A percentile compares a stretch with the other conserved stretches of the same genome.
Conservation (phyloP, 2,113 vertebrate genomes). For the Tautogolabrus adspersus region DNA sequence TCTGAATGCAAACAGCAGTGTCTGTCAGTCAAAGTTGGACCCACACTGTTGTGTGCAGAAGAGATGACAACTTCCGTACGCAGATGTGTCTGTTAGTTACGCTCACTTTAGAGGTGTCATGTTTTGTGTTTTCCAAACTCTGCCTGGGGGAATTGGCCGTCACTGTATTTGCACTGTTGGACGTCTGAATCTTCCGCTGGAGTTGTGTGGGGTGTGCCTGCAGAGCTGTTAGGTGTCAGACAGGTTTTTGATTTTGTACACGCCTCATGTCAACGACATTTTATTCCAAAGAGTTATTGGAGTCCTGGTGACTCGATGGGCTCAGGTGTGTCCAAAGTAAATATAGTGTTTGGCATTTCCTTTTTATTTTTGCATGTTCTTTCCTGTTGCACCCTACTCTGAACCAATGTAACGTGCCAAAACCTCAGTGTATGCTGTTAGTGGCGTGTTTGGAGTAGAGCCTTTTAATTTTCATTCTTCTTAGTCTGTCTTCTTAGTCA, state of each 20-base stretch:
- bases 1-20: neutral
- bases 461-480: too few relatives aligned
- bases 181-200: neutral
- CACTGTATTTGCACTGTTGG: neutral
- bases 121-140: conserved; percentile 40
- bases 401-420: neutral
- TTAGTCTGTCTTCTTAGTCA: too few relatives aligned
- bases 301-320: conserved; percentile 4
- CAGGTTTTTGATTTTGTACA: conserved; percentile 28
- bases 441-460: too few relatives aligned
- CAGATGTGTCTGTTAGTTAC: conserved; percentile 29
- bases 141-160: conserved; percentile 28
- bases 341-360: neutral
- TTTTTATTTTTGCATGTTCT: neutral
- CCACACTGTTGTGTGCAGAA: neutral
- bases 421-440: neutral
- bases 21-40: conserved; percentile 13
- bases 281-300: neutral
- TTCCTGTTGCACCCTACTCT: neutral
- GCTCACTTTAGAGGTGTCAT: conserved; percentile 34
- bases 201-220: conserved; percentile 11
- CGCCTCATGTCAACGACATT: conserved; percentile 23
- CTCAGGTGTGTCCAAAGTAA: conserved; percentile 13
- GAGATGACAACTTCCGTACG: conserved; percentile 26
- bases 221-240: conserved; percentile 39